Percentiles rank a stretch among this genome's conserved stretches.
Conservation (phyloP, 2,797 vertebrate genomes). For the Agapornis canus region DNA sequence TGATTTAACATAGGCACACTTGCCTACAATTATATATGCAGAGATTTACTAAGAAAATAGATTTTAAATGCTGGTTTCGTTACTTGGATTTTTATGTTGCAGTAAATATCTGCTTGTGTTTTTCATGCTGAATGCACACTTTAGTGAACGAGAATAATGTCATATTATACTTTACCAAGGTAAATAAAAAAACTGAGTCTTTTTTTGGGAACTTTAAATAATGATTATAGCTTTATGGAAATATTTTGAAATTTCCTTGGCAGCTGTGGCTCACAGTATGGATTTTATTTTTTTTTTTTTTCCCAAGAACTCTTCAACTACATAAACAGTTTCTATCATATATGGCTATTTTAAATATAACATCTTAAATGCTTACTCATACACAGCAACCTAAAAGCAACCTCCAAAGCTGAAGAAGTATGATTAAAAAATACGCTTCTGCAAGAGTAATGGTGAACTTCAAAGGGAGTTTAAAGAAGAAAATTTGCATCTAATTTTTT, state of each 20-base stretch:
- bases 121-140: neutral
- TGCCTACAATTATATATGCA: neutral
- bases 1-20: neutral
- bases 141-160: neutral
- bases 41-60: neutral
- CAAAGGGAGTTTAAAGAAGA: neutral
- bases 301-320: neutral
- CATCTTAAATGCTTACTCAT: neutral
- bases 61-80: neutral
- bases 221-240: neutral
- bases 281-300: neutral
- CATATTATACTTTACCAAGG: neutral
- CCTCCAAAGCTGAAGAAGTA: neutral
- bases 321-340: neutral
- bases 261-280: neutral
- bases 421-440: neutral
- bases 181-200: neutral
- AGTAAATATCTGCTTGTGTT: neutral
- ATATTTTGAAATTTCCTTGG: neutral
- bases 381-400: neutral
- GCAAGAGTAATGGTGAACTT: neutral
- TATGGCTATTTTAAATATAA: neutral
- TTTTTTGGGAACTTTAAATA: neutral
- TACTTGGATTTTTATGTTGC: neutral
- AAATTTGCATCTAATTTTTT: neutral